These are phyloP conservation scores for Aselliscus stoliczkanus DNA, from an alignment of 2,797 vertebrate species.

Conservation along the genomic window DNA sequence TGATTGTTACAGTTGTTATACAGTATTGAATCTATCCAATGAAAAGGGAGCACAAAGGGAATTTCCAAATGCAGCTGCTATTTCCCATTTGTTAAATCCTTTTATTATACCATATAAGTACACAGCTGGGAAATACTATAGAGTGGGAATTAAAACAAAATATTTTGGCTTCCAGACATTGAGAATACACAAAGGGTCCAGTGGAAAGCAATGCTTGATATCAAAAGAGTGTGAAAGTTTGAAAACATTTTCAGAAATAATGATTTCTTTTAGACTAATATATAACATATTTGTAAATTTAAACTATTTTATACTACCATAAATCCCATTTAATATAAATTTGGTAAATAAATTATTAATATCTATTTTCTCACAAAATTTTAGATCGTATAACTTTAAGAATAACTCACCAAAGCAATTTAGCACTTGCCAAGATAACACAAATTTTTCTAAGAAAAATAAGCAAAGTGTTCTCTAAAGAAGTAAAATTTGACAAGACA, in stretches of 20 bases:
- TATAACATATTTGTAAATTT: constrained; percentile 61
- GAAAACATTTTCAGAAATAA: constrained; percentile 81
- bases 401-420: constrained; percentile 19
- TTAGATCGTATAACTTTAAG: constrained; percentile 14
- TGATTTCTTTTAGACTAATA: constrained; percentile 69
- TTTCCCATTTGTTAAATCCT: constrained; percentile 84
- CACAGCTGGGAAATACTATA: constrained; percentile 84
- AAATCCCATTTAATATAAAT: constrained; percentile 54
- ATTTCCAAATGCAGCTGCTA: constrained; percentile 85
- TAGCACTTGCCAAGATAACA: constrained; percentile 31
- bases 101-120: constrained; percentile 85
- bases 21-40: constrained; percentile 82
- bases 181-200: constrained; percentile 81
- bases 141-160: constrained; percentile 85
- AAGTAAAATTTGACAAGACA: constrained; percentile 35
- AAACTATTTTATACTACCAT: constrained; percentile 70
- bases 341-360: background rate
- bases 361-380: constrained; percentile 57
- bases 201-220: constrained; percentile 81
- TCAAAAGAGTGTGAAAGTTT: constrained; percentile 83
- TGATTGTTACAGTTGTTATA: constrained; percentile 80
- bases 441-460: constrained; percentile 43
- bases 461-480: constrained; percentile 4
- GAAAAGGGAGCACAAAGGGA: constrained; percentile 81
- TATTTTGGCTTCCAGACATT: constrained; percentile 85